Base-by-base conservation (phyloP, 1,140 invertebrate genomes). In the Cylas formicarius region DNA sequence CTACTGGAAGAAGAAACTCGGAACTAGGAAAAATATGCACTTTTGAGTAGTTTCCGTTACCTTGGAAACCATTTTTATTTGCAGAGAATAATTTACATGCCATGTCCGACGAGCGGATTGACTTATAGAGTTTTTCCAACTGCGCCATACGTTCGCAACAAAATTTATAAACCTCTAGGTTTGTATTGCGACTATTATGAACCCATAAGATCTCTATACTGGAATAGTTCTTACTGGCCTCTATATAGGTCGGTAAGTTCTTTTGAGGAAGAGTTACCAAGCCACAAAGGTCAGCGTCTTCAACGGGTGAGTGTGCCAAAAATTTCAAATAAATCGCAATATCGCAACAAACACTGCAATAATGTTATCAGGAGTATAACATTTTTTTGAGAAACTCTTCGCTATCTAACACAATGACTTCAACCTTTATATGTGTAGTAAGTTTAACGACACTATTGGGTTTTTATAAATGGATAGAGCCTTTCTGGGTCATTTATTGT, bases 1-100 rank as follows among this genome's bases (percentile, higher is more conserved):
- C n/a, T n/a, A n/a, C n/a, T n/a, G n/a, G n/a, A n/a, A n/a, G n/a
- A n/a, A n/a, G n/a, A n/a, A n/a, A n/a, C n/a, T n/a, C n/a, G n/a
- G n/a, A n/a, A n/a, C n/a, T n/a, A n/a, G n/a, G n/a, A n/a, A n/a
- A n/a, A n/a, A n/a, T n/a, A n/a, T n/a, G n/a, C n/a, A n/a, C n/a
- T n/a, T n/a, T n/a, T n/a, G n/a, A n/a, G n/a, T n/a, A n/a, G n/a
- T n/a, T n/a, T n/a, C n/a, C n/a, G n/a, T n/a, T n/a, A n/a, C 29
- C 19, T 11, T 21, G 17, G 21, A 11, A 31, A 43, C 10, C 29
- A 11, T 9, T 34, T 50, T 49, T 36, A 21, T 53, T 53, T 53
- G n/a, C 54, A 58, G 56, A 58, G 50, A 36, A 50, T 54, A 35
- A 33, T 58, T 37, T 54, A 56, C 50, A 33, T 56, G 18, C 39